Evolutionary conservation across 2,888 invertebrate species (phyloP), one percentile per base, ranked within the genome.

Genomic region (Willowsia nigromaculata): DNA sequence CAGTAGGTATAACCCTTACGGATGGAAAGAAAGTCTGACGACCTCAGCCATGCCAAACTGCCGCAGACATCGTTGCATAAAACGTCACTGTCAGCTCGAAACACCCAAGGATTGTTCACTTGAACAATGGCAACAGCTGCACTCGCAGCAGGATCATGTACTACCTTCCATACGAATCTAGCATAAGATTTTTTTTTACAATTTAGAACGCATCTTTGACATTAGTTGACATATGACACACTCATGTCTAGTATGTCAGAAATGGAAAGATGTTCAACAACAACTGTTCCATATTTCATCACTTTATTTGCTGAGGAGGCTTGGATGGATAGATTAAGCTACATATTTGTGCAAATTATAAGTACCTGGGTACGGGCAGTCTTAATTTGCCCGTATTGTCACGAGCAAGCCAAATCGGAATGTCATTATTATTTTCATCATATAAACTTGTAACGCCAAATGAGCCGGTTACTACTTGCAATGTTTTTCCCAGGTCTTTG

Each of bases 1-100:
- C 95, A 96, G 93, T 96, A 96, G 71, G 95, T 95, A 93, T 95
- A 95, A 0, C 96, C 96, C 22, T 94, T 93, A 86, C 94, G 94
- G 37, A 95, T 94, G 91, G 95, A 94, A 88, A 95, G 94, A 0
- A 94, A 94, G 25, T 94, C 93, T 95, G 95, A 96, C 50, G 83
- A 76, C 0, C 93, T 93, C n/a, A 96, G 93, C 96, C 96, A 96
- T 0, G 92, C 65, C 50, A 94, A 92, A 90, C 90, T 62, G 47
- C 81, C 9, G 92, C 94, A 94, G 92, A 96, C 94, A 71, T 95
- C 94, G 22, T 93, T 92, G 93, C 96, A 96, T 91, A 96, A 94
- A 85, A 95, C 94, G 37, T 93, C 93, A 1, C 93, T 92, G 0
- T 62, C 18, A 0, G 62, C 1, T 30, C 15, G 50, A 9, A 30